A percentile compares a stretch with the other conserved stretches of the same genome.
phyloP scores from a whole-genome alignment of 2,113 vertebrate species.

The Oncorhynchus masou region DNA sequence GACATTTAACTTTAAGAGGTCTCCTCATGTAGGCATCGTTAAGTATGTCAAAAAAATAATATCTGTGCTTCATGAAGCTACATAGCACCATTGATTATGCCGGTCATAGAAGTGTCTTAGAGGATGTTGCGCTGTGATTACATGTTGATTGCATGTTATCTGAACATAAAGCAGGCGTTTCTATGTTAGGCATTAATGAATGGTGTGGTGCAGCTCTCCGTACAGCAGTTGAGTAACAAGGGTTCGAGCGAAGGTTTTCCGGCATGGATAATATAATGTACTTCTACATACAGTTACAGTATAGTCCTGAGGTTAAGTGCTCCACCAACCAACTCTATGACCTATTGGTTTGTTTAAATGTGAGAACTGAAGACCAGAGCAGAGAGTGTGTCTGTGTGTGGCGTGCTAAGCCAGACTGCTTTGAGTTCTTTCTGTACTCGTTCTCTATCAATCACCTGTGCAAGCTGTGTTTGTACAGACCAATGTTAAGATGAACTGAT shows the following conservation, averaged over 20 bases:
- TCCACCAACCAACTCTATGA: conserved; percentile 27
- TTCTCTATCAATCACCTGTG: conserved; percentile 68
- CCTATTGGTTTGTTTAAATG: conserved; percentile 60
- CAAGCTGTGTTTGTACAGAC: conserved; percentile 72
- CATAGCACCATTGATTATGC: conserved; percentile 53
- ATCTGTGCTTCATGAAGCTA: conserved; percentile 25
- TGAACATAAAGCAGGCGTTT: not conserved
- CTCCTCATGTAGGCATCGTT: conserved; percentile 35
- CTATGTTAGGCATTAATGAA: not conserved
- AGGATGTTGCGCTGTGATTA: not conserved
- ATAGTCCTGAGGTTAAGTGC: conserved; percentile 55
- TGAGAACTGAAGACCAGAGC: conserved; percentile 30
- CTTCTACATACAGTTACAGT: not conserved
- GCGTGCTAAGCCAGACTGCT: conserved; percentile 67
- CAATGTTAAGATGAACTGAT: conserved; percentile 65
- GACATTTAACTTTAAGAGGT: conserved; percentile 36
- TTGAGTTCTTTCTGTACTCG: conserved; percentile 64
- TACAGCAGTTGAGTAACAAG: conserved; percentile 9
- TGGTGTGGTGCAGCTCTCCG: conserved; percentile 7
- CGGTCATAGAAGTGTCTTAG: conserved; percentile 10
- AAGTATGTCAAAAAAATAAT: conserved; percentile 42
- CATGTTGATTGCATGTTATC: conserved; percentile 4
- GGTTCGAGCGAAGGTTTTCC: not conserved
- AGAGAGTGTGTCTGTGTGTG: conserved; percentile 61
- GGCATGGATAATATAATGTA: conserved; percentile 4